These are phyloP conservation scores for Troglohyphantes excavatus DNA, from an alignment of 2,888 invertebrate genomes.

Conservation along the genomic window DNA sequence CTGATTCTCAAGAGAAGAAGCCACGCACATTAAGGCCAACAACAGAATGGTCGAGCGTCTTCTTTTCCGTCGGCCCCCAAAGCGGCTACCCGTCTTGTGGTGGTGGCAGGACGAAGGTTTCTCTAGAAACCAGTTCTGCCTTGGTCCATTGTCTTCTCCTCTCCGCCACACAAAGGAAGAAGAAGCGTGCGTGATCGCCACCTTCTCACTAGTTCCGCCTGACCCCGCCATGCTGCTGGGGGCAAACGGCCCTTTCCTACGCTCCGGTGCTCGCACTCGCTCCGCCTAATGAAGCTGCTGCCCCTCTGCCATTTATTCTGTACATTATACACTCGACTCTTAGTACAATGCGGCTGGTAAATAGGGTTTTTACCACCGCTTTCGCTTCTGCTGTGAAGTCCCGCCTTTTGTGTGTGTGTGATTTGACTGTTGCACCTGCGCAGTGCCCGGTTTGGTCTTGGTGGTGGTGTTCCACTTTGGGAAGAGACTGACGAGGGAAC, in stretches of 20 bases:
- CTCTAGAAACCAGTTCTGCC: constrained; percentile 75
- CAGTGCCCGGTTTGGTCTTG: too few species aligned
- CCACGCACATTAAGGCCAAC: neutral
- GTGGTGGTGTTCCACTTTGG: too few species aligned
- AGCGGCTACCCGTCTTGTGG: constrained; percentile 18
- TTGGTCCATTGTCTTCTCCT: constrained; percentile 75
- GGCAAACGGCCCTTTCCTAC: constrained; percentile 78
- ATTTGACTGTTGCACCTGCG: too few species aligned
- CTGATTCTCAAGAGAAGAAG: neutral
- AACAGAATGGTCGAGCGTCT: neutral
- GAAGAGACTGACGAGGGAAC: too few species aligned
- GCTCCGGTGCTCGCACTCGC: constrained; percentile 25
- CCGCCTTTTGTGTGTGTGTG: too few species aligned
- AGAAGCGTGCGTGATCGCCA: constrained; percentile 69
- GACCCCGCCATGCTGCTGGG: constrained; percentile 77
- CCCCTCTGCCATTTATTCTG: neutral
- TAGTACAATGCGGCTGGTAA: neutral
- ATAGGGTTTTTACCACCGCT: constrained; percentile 7
- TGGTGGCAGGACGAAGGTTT: neutral
- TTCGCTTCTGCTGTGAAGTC: too few species aligned
- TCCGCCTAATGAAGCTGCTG: constrained; percentile 61
- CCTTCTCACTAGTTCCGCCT: constrained; percentile 73
- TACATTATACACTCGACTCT: neutral
- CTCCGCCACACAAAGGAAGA: constrained; percentile 70
- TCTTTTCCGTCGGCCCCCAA: neutral